Conservation (phyloP, 2,113 vertebrate genomes). For the Pluvianellus socialis region DNA sequence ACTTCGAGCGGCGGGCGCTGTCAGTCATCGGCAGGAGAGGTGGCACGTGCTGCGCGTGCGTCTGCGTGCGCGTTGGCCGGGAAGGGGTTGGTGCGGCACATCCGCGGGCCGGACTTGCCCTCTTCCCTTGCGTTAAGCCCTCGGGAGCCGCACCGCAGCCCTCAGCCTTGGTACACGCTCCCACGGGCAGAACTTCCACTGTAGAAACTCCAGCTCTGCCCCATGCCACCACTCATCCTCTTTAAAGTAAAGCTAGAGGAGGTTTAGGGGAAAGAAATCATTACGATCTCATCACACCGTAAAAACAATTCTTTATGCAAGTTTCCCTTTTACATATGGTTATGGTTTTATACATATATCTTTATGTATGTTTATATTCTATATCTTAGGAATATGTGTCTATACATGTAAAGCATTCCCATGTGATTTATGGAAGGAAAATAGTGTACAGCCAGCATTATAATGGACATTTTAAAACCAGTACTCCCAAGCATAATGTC, state of each 20-base stretch:
- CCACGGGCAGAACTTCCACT: neutral
- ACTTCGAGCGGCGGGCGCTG: neutral
- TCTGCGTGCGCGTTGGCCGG: fast-evolving
- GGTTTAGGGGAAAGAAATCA: neutral
- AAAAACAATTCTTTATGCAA: neutral
- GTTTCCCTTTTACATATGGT: neutral
- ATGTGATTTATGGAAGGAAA: neutral
- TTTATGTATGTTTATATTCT: neutral
- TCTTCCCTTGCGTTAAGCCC: neutral
- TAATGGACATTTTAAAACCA: neutral
- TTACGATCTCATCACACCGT: neutral
- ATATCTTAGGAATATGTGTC: neutral
- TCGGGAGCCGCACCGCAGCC: neutral
- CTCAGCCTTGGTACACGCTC: neutral
- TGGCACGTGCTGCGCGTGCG: fast-evolving
- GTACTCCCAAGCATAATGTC: neutral
- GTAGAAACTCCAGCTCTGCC: neutral
- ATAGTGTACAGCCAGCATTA: neutral
- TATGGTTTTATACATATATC: too few relatives aligned
- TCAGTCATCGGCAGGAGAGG: neutral
- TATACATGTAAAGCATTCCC: neutral
- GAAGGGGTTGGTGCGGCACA: neutral
- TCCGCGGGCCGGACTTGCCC: fast-evolving
- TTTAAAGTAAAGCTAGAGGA: neutral
- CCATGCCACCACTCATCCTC: neutral